Conservation (phyloP, 1,140 invertebrate genomes). For the Trachelipus rathkii region DNA sequence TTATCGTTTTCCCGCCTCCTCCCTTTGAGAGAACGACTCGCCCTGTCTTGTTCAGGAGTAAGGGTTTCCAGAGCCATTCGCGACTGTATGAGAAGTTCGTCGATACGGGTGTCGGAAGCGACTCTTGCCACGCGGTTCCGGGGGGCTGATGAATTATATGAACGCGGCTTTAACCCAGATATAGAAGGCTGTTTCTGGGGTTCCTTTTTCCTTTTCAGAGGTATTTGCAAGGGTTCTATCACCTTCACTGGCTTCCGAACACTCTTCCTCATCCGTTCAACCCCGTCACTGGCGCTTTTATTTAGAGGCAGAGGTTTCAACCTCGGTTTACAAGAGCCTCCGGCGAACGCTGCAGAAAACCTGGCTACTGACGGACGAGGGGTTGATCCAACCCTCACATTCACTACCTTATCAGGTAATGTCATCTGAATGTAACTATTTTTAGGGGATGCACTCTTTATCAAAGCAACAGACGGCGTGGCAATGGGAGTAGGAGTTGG, state of each 20-base stretch:
- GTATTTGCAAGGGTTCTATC: not conserved
- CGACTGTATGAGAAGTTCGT: slow-evolving; percentile 41
- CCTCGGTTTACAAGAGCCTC: slow-evolving; percentile 20
- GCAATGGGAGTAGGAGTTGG: slow-evolving; percentile 24
- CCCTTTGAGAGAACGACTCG: not conserved
- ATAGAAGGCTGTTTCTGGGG: not conserved
- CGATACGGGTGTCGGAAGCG: slow-evolving; percentile 42
- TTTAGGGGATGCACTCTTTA: slow-evolving; percentile 35
- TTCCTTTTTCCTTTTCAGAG: not conserved
- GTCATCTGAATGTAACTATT: slow-evolving; percentile 32
- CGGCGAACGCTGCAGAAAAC: slow-evolving; percentile 40
- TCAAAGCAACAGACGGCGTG: slow-evolving; percentile 31
- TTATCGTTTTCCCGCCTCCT: not conserved
- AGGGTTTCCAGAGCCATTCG: slow-evolving; percentile 40
- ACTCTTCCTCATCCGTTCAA: slow-evolving; percentile 30
- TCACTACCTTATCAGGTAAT: not conserved
- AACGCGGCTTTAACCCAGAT: not conserved
- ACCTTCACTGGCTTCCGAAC: not conserved
- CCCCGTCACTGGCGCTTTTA: slow-evolving; percentile 44
- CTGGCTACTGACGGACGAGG: slow-evolving; percentile 23
- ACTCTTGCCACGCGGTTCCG: slow-evolving; percentile 28
- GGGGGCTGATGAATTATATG: not conserved
- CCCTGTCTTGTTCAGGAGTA: slow-evolving; percentile 29
- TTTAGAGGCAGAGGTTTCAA: slow-evolving; percentile 37
- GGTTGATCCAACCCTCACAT: slow-evolving; percentile 18